Percentiles rank a stretch among this genome's conserved stretches.
Evolutionary conservation across 2,888 invertebrate species (phyloP).

Genomic region (Panzeria rudis): DNA sequence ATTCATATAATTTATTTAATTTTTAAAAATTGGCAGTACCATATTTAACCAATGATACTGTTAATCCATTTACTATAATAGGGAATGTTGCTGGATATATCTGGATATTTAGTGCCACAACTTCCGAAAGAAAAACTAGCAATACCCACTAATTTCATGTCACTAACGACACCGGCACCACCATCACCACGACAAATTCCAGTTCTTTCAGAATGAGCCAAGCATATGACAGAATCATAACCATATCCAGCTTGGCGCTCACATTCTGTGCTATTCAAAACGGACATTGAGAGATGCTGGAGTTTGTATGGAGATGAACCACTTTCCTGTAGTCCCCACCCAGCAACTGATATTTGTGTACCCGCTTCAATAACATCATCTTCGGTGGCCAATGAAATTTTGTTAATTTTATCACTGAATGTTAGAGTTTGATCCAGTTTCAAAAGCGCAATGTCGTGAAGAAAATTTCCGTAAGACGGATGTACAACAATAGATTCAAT

Average conservation of each 20-base stretch:
- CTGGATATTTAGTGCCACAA: constrained; percentile 80
- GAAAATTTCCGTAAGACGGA: constrained; percentile 79
- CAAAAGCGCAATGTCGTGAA: constrained; percentile 80
- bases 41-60: constrained; percentile 60
- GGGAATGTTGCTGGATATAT: constrained; percentile 77
- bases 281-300: constrained; percentile 77
- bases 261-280: constrained; percentile 75
- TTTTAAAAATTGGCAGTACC: neutral
- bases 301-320: constrained; percentile 76
- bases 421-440: constrained; percentile 73
- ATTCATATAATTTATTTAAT: neutral
- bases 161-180: constrained; percentile 79
- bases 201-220: constrained; percentile 75
- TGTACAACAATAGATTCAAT: constrained; percentile 76
- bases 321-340: constrained; percentile 79
- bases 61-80: constrained; percentile 79
- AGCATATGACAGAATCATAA: constrained; percentile 77
- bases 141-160: constrained; percentile 76
- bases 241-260: constrained; percentile 78
- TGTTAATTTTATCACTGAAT: constrained; percentile 74
- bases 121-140: constrained; percentile 78
- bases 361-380: constrained; percentile 74
- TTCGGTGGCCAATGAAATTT: constrained; percentile 75
- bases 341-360: constrained; percentile 77
- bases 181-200: constrained; percentile 81